phyloP scores from a whole-genome alignment of 2,888 invertebrate genomes.

The Podabrus alpinus region DNA sequence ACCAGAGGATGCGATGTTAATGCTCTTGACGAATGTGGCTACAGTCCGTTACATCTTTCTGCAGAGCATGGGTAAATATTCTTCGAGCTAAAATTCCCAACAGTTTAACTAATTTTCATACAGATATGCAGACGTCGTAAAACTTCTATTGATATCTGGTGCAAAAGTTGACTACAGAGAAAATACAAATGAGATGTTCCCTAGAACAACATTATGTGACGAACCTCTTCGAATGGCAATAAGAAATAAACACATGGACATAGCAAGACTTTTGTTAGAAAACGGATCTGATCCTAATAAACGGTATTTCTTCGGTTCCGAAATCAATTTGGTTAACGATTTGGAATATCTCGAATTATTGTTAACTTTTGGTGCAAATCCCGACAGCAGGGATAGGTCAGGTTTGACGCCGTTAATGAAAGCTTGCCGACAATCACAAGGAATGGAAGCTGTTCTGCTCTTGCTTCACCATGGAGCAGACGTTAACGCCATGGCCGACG shows the following conservation, averaged over 20 bases:
- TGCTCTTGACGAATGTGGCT: conserved; percentile 86
- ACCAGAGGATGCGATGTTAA: conserved; percentile 83
- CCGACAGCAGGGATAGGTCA: conserved; percentile 83
- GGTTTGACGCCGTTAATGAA: conserved; percentile 92
- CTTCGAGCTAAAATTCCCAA: no score
- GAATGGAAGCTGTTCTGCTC: conserved; percentile 75
- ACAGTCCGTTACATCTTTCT: conserved; percentile 88
- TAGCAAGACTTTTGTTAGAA: conserved; percentile 73
- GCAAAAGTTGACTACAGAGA: conserved; percentile 80
- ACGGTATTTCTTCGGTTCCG: conserved; percentile 86
- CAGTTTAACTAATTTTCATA: conserved; percentile 36
- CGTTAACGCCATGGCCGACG: conserved; percentile 83
- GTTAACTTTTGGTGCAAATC: conserved; percentile 83
- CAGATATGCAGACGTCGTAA: conserved; percentile 70
- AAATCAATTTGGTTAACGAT: conserved; percentile 86
- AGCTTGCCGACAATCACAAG: conserved; percentile 77
- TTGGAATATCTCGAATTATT: conserved; percentile 80
- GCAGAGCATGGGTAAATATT: conserved; percentile 77
- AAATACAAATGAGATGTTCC: conserved; percentile 73
- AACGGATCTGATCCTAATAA: conserved; percentile 90
- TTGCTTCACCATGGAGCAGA: conserved; percentile 82
- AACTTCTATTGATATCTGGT: conserved; percentile 74
- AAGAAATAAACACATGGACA: conserved; percentile 79
- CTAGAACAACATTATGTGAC: conserved; percentile 75
- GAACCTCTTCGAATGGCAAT: conserved; percentile 89